phyloP scores from a whole-genome alignment of 1,140 invertebrate genomes.

The Drosophila sechellia region DNA sequence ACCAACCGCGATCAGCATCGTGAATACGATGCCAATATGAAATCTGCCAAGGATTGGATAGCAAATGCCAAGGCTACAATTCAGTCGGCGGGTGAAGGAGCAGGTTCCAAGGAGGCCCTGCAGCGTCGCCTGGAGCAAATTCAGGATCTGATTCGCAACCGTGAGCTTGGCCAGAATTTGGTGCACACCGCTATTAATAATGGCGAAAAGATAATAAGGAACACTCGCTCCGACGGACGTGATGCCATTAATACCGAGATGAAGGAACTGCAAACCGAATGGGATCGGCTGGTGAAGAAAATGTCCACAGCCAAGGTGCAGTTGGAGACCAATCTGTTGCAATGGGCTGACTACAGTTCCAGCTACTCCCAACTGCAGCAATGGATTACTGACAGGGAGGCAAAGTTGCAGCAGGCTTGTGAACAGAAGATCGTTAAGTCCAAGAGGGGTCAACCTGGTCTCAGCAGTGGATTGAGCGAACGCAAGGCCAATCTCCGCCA shows the following conservation, averaged over 20 bases:
- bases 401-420: slow-evolving; percentile 96
- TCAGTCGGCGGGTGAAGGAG: slow-evolving; percentile 91
- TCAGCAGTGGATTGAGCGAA: slow-evolving; percentile 91
- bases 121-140: slow-evolving; percentile 92
- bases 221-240: slow-evolving; percentile 94
- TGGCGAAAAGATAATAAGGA: slow-evolving; percentile 95
- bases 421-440: slow-evolving; percentile 93
- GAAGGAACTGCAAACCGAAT: slow-evolving; percentile 96
- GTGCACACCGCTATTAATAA: slow-evolving; percentile 95
- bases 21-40: slow-evolving; percentile 92
- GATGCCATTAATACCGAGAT: slow-evolving; percentile 94
- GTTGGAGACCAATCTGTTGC: slow-evolving; percentile 94
- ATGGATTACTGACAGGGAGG: slow-evolving; percentile 97
- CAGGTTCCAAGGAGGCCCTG: slow-evolving; percentile 92
- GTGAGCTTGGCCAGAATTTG: slow-evolving; percentile 96
- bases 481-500: slow-evolving; percentile 94
- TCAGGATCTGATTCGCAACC: slow-evolving; percentile 91
- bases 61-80: slow-evolving; percentile 94
- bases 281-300: slow-evolving; percentile 96
- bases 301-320: slow-evolving; percentile 96
- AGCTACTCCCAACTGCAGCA: slow-evolving; percentile 95
- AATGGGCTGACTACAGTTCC: slow-evolving; percentile 98
- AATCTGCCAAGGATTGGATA: slow-evolving; percentile 94
- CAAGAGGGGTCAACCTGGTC: slow-evolving; percentile 89
- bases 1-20: slow-evolving; percentile 95